A percentile compares a stretch with the other conserved stretches of the same genome.
Conservation (phyloP, 2,797 vertebrate genomes). For the Eulemur rubriventer region DNA sequence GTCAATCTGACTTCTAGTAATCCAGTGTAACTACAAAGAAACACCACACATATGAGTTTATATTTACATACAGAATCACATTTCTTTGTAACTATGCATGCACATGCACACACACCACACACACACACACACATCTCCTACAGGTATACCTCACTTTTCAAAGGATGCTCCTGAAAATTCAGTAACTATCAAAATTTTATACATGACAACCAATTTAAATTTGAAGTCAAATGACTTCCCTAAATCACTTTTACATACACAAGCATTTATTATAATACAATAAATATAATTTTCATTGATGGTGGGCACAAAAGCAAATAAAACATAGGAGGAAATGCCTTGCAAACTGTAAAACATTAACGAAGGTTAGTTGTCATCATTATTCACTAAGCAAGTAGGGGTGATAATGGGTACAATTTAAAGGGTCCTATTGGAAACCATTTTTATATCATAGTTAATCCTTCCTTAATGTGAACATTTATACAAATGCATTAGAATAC, state of each 20-base stretch:
- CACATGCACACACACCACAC: neutral
- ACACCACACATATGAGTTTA: neutral
- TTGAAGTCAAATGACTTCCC: conserved; percentile 48
- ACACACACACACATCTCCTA: neutral
- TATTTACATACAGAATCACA: conserved; percentile 22
- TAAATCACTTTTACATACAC: conserved; percentile 23
- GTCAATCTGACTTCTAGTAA: neutral
- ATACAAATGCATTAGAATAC: conserved; percentile 27
- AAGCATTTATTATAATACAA: neutral
- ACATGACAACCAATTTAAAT: neutral
- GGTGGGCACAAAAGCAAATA: conserved; percentile 38
- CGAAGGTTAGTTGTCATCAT: conserved; percentile 25
- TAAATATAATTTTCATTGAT: conserved; percentile 35
- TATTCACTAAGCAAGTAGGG: neutral
- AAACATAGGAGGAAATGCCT: neutral
- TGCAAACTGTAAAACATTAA: conserved; percentile 21
- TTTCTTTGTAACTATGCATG: neutral
- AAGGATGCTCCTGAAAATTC: conserved; percentile 46
- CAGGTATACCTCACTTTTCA: neutral
- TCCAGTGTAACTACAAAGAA: neutral
- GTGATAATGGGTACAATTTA: conserved; percentile 37
- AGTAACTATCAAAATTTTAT: conserved; percentile 31
- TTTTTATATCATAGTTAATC: conserved; percentile 49
- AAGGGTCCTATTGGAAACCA: conserved; percentile 7
- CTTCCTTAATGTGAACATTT: conserved; percentile 42